phyloP scores from a whole-genome alignment of 2,113 vertebrate species.

The Amphiprion percula region DNA sequence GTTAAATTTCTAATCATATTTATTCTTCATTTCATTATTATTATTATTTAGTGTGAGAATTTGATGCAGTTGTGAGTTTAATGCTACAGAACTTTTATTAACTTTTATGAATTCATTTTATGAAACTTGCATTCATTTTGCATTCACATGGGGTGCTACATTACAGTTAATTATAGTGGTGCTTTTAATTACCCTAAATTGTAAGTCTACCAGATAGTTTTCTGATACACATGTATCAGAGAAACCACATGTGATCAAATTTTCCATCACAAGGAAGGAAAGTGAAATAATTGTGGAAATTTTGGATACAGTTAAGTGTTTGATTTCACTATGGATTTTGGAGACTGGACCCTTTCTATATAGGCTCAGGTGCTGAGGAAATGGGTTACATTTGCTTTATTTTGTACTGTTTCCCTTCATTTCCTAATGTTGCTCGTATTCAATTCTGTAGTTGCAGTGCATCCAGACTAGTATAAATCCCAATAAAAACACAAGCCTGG shows the following conservation, averaged over 20 bases:
- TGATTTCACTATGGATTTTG: not conserved
- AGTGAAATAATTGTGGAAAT: constrained; percentile 4
- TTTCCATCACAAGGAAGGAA: not conserved
- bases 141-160: no score
- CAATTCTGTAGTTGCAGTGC: constrained; percentile 17
- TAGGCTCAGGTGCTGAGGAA: not conserved
- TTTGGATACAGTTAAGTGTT: not conserved
- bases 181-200: not conserved
- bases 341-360: not conserved
- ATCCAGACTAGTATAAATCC: constrained; percentile 25
- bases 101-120: no score
- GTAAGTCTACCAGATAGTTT: not conserved
- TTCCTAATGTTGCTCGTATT: constrained; percentile 20
- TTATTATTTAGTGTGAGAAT: no score
- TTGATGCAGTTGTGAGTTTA: no score
- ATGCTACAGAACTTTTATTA: no score
- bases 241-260: not conserved
- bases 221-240: not conserved
- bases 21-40: no score
- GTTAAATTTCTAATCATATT: no score
- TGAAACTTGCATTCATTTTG: no score
- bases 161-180: no score
- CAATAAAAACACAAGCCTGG: constrained; percentile 17
- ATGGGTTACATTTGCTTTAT: not conserved
- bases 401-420: not conserved